These are phyloP conservation scores for Ceraclea dissimilis DNA, from an alignment of 2,888 invertebrate species.

Conservation along the genomic window DNA sequence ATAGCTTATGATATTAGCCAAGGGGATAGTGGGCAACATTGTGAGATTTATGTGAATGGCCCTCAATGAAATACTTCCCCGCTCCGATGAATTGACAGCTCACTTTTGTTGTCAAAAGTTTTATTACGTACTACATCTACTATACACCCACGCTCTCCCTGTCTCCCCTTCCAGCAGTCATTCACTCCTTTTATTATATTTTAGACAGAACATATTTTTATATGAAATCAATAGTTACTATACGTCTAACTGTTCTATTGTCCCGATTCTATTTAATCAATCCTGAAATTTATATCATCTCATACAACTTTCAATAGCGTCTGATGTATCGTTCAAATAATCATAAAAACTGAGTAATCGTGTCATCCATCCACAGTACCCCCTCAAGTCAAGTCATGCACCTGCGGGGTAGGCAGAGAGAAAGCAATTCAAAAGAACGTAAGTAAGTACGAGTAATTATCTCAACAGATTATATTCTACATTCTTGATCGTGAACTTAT, in stretches of 20 bases:
- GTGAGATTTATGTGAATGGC: slow-evolving; percentile 26
- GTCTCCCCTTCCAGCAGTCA: neutral
- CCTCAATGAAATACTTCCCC: slow-evolving; percentile 26
- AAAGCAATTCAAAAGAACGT: too few relatives aligned
- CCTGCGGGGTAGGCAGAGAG: too few relatives aligned
- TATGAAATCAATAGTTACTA: slow-evolving; percentile 24
- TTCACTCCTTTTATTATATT: slow-evolving; percentile 7
- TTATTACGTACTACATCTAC: slow-evolving; percentile 20
- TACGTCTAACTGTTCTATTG: neutral
- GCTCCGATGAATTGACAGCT: slow-evolving; percentile 26
- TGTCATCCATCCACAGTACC: too few relatives aligned
- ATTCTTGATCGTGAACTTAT: too few relatives aligned
- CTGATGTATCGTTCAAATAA: too few relatives aligned
- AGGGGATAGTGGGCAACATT: slow-evolving; percentile 13
- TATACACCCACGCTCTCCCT: slow-evolving; percentile 19
- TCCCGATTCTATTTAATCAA: neutral
- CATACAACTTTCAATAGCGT: neutral
- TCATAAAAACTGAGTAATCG: too few relatives aligned
- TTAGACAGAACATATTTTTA: slow-evolving; percentile 20
- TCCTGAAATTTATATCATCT: neutral
- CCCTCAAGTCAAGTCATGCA: too few relatives aligned
- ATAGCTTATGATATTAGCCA: neutral
- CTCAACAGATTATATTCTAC: too few relatives aligned
- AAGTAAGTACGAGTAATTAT: too few relatives aligned
- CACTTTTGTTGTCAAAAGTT: slow-evolving; percentile 28